Conservation (phyloP, 2,888 invertebrate genomes). For the Galerucella nymphaeae region DNA sequence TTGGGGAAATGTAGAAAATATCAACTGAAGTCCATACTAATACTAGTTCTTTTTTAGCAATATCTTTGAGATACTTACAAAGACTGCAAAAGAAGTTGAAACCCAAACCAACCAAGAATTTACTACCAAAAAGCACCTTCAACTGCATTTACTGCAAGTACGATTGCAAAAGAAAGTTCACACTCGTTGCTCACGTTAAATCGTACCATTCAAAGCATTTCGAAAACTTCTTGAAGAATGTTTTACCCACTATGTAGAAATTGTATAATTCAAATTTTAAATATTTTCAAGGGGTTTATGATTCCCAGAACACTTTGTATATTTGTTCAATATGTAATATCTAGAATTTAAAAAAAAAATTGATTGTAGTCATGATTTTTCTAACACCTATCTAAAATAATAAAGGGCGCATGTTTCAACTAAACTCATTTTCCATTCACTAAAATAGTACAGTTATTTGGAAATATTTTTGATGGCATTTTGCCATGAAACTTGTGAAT, state of each 20-base stretch:
- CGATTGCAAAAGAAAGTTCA: constrained; percentile 41
- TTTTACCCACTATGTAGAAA: constrained; percentile 36
- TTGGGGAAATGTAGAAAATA: not conserved
- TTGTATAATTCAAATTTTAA: too few relatives aligned
- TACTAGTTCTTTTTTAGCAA: not conserved
- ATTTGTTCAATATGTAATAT: too few relatives aligned
- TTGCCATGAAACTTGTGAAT: too few relatives aligned
- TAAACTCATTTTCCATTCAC: too few relatives aligned
- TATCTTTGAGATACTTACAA: constrained; percentile 26
- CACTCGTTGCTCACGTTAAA: constrained; percentile 42
- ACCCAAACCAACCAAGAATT: constrained; percentile 2
- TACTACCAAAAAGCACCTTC: constrained; percentile 29
- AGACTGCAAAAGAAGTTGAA: constrained; percentile 24
- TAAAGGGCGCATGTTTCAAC: too few relatives aligned
- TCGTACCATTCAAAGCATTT: constrained; percentile 41
- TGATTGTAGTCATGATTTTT: too few relatives aligned
- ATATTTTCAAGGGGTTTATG: too few relatives aligned
- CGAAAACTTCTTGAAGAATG: constrained; percentile 39
- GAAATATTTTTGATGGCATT: too few relatives aligned
- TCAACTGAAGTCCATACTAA: not conserved
- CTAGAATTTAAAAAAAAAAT: too few relatives aligned
- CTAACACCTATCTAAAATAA: too few relatives aligned
- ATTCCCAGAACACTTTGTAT: too few relatives aligned
- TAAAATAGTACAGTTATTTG: too few relatives aligned
- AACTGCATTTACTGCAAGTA: constrained; percentile 43